Evolutionary conservation across 2,888 invertebrate genomes (phyloP), one percentile per base, ranked within the genome.

Genomic region (Trissonchulus latispiculum): DNA sequence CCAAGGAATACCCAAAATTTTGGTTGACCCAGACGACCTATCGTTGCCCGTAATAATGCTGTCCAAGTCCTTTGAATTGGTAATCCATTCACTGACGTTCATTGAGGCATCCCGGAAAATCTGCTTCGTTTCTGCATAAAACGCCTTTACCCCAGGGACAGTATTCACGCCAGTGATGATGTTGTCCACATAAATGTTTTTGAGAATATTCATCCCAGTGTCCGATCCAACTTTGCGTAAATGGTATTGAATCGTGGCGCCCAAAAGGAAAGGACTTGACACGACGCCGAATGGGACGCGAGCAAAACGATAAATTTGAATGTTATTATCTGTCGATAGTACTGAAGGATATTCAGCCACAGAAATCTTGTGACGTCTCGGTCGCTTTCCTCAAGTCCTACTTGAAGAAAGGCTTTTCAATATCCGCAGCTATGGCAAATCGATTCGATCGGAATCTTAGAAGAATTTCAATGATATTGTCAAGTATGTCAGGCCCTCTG

Each of bases 391-490:
- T 62, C 73, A 76, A 1, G 73, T 75, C 64, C 76, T 75, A 18
- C 64, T 67, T n/a, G 72, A 72, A 72, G 76, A 78, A 79, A 0
- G 79, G 78, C 67, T 77, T 78, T 59, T 76, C 76, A 32, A 78
- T 74, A 68, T 78, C 76, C 15, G 76, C 76, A 0, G 71, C 71
- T n/a, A 76, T n/a, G 23, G 73, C 75, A 72, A 74, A 2, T 59
- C 31, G 61, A 71, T 74, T 72, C n/a, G 72, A 31, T n/a, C 76
- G 70, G 62, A 76, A 76, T 23, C 76, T 48, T 18, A 75, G 28
- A 23, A 76, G 36, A 1, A 75, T 36, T 29, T 70, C 72, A 71
- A 67, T 62, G 23, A 77, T 32, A 70, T 71, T 36, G 36, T 70
- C 74, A 15, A 73, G 62, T 23, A 75, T 68, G 23, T 35, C 69